Conservation (phyloP, 2,113 vertebrate species). For the Agapornis roseicollis region DNA sequence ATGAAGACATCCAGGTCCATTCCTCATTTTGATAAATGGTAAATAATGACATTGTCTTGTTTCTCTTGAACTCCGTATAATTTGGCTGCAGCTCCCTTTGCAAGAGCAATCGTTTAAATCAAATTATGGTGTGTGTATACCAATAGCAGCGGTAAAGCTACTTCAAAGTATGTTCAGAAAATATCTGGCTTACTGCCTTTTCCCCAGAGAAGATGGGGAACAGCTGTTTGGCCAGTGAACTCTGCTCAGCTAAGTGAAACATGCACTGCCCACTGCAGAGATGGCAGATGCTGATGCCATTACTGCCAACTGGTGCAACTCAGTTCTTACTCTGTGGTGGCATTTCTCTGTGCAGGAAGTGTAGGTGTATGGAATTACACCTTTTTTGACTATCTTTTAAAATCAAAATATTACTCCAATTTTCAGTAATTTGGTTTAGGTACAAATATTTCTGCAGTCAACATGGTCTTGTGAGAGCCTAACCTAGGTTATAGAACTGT, state of each 20-base stretch:
- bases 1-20: neutral
- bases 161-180: slow-evolving; percentile 16
- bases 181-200: slow-evolving; percentile 2
- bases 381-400: neutral
- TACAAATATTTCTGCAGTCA: neutral
- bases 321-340: neutral
- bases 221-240: neutral
- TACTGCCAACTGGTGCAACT: neutral
- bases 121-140: neutral
- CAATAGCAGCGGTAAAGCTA: neutral
- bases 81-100: neutral
- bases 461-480: neutral
- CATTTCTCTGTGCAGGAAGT: neutral
- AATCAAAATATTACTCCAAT: neutral
- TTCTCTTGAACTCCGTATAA: neutral
- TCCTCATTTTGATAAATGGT: neutral
- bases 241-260: fast-evolving
- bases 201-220: neutral
- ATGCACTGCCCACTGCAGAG: fast-evolving
- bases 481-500: neutral
- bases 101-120: slow-evolving; percentile 18
- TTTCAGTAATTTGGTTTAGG: neutral
- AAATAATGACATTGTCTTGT: neutral
- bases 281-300: neutral
- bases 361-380: neutral